Evolutionary conservation across 2,888 invertebrate species (phyloP), one percentile per base, ranked within the genome.

Genomic region (Dryadula phaetusa): DNA sequence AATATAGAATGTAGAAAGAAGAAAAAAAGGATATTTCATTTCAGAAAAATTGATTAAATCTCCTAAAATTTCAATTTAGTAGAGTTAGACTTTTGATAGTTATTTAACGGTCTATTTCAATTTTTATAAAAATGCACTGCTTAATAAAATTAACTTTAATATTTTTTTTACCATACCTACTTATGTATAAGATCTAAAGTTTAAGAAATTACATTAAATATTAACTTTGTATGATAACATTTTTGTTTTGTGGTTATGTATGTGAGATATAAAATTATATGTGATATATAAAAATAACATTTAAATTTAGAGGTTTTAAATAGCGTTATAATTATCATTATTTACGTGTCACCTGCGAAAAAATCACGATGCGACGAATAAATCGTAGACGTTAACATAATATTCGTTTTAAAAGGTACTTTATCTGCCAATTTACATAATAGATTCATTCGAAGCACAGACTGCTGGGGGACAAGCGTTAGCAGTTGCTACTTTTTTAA

Each of bases 391-490:
- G 80, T 81, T 83, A 81, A 84, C 82, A 86, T 87, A 72, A 74
- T 72, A 72, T 75, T 85, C 78, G 82, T 87, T 86, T 87, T 79
- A 85, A 88, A 88, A 87, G 80, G 67, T 74, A 73, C 70, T 87
- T 88, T 90, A 90, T 90, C 82, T 88, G 81, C 80, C 79, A 74
- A 90, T 91, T 91, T 88, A 81, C 90, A 90, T 90, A 90, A 85
- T 84, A 83, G 78, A 81, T 79, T 80, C 81, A 70, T 70, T 72
- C 79, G 66, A 69, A 56, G 61, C 67, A 75, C 85, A 90, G 90
- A 89, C 89, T 82, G 89, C 86, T 85, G 82, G 89, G 89, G 83
- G 86, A 87, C 88, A 77, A 49, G 66, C 73, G 66, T 37, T 66
- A 67, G 67, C 70, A 68, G 69, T 70, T 66, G 72, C 70, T 58